A percentile compares a stretch with the other conserved stretches of the same genome.
These are phyloP conservation scores for Noctua comes DNA, from an alignment of 2,888 invertebrate species.

Conservation along the genomic window DNA sequence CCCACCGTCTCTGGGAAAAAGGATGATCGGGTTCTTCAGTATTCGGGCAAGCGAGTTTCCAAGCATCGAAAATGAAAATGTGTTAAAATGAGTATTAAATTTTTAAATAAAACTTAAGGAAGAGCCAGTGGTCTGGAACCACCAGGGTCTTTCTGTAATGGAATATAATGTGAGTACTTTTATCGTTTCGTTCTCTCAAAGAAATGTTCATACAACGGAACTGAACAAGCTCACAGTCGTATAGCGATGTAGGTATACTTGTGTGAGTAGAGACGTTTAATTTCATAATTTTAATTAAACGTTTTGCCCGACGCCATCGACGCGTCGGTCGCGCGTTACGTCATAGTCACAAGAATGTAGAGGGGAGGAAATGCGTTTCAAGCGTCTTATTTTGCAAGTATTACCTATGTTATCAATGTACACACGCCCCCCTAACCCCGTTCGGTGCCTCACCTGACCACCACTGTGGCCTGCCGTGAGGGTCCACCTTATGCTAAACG, in stretches of 20 bases:
- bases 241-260: background rate
- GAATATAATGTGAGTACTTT: background rate
- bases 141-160: background rate
- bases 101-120: background rate
- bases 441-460: background rate
- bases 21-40: no score
- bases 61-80: no score
- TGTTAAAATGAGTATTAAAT: background rate
- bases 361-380: background rate
- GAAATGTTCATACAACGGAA: background rate
- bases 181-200: background rate
- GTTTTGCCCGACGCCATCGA: background rate
- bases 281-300: background rate
- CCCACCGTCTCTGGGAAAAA: no score
- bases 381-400: background rate
- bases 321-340: background rate
- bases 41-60: no score
- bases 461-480: background rate
- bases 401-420: background rate
- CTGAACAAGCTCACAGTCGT: background rate
- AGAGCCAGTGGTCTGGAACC: background rate
- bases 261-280: background rate
- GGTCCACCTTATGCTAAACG: conserved; percentile 1
- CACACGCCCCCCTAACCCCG: background rate
- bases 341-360: background rate